Base-by-base conservation (phyloP, 1,140 invertebrate genomes). In the Ruditapes philippinarum region DNA sequence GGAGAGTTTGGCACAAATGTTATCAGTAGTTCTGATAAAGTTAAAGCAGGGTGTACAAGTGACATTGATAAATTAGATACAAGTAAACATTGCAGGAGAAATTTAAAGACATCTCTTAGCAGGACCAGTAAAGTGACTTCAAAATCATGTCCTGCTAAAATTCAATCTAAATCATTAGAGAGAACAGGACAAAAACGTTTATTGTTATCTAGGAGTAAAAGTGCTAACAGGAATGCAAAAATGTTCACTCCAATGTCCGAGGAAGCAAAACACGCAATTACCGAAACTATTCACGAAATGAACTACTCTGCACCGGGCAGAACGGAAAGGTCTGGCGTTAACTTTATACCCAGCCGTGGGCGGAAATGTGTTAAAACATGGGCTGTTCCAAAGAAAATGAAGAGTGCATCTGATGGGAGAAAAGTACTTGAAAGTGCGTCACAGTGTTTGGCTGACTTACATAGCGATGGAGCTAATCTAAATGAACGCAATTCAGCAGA, bases 281-380 rank as follows among this genome's bases (percentile, higher is more conserved):
- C 89, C 22, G 89, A 90, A 68, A 90, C 89, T 0, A 90, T 85
- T 33, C 81, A 90, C 31, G 89, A 90, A 38, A 90, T 90, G 89
- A 78, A 62, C 28, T 11, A 82, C 22, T 45, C 57, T 25, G 65
- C 73, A 1, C 33, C 85, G 0, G 57, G 51, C 14, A 49, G 38
- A 17, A 78, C 36, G 0, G 22, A 62, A 9, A 33, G 42, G 38
- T 51, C 78, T 4, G 40, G 38, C 5, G 36, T 54, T 28, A 57
- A 60, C 1, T 73, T 81, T 81, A 57, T 89, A 42, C 79, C 87
- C 0, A 74, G 51, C 38, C 60, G 70, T 5, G 51, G 62, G n/a
- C 42, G 87, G 11, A 74, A 42, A 36, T 82, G 80, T 76, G 70
- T 83, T 9, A 83, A 76, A 89, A 42, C 22, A 70, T 82, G 78